These are phyloP conservation scores for Mustela nigripes DNA, from an alignment of 2,113 vertebrate species.

Conservation along the genomic window DNA sequence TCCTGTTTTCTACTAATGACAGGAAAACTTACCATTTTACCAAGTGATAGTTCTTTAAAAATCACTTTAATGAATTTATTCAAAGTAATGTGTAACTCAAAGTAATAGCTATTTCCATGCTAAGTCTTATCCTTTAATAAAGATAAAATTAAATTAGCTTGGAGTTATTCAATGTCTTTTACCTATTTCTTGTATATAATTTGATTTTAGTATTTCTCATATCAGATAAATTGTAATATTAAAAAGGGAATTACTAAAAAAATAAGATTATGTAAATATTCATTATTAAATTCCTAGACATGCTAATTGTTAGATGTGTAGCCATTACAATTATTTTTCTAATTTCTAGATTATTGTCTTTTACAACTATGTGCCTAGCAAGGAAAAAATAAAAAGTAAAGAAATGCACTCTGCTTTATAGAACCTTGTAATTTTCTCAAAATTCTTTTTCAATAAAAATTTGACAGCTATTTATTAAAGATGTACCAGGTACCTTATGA, in stretches of 20 bases:
- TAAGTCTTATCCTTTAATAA: conserved; percentile 37
- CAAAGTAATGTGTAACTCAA: conserved; percentile 32
- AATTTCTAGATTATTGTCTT: background rate
- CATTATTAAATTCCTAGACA: background rate
- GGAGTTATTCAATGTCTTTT: background rate
- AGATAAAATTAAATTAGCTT: background rate
- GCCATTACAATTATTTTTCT: background rate
- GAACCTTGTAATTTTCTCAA: conserved; percentile 10
- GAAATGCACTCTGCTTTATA: background rate
- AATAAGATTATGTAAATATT: background rate
- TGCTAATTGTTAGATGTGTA: conserved; percentile 2
- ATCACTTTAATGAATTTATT: background rate
- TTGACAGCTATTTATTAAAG: background rate
- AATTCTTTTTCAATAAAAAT: background rate
- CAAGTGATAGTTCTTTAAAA: conserved; percentile 16
- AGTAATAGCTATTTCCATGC: background rate
- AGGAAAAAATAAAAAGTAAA: background rate
- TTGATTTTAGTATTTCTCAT: background rate
- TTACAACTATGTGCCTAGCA: background rate
- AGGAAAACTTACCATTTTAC: background rate
- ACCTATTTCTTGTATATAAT: background rate
- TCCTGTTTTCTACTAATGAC: background rate
- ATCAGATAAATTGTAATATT: background rate
- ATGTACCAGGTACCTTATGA: background rate
- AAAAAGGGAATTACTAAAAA: background rate